phyloP scores from a whole-genome alignment of 2,113 vertebrate genomes.

The Oryzias curvinotus region DNA sequence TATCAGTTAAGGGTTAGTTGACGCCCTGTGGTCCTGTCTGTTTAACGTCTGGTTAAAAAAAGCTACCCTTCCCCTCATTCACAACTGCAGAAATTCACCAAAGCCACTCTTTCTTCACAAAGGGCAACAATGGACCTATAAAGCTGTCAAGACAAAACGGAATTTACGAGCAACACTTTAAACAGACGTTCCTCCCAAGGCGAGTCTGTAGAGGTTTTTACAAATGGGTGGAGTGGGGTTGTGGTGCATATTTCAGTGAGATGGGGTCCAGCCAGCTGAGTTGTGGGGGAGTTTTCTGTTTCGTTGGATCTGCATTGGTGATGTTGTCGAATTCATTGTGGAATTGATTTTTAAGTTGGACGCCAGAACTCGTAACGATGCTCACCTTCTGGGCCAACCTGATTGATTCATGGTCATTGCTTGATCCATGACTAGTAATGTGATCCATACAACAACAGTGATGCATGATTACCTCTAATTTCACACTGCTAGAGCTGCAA shows the following conservation, averaged over 20 bases:
- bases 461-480: constrained; percentile 49
- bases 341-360: constrained; percentile 60
- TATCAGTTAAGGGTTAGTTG: constrained; percentile 31
- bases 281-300: constrained; percentile 8
- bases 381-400: constrained; percentile 62
- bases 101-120: constrained; percentile 47
- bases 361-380: constrained; percentile 49
- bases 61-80: constrained; percentile 62
- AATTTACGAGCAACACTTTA: constrained; percentile 66
- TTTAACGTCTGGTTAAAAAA: constrained; percentile 44
- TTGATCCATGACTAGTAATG: constrained; percentile 65
- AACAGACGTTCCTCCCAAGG: constrained; percentile 42
- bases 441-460: constrained; percentile 48
- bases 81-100: constrained; percentile 53
- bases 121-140: constrained; percentile 70
- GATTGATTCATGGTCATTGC: constrained; percentile 45
- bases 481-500: constrained; percentile 7
- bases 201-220: constrained; percentile 21
- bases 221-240: not conserved
- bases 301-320: constrained; percentile 15
- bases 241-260: constrained; percentile 18
- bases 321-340: constrained; percentile 55
- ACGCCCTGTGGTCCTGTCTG: constrained; percentile 20
- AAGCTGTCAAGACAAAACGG: constrained; percentile 59
- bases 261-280: constrained; percentile 11